Percentiles rank a stretch among this genome's conserved stretches.
Evolutionary conservation across 2,113 vertebrate genomes (phyloP).

Genomic region (Buteo buteo): DNA sequence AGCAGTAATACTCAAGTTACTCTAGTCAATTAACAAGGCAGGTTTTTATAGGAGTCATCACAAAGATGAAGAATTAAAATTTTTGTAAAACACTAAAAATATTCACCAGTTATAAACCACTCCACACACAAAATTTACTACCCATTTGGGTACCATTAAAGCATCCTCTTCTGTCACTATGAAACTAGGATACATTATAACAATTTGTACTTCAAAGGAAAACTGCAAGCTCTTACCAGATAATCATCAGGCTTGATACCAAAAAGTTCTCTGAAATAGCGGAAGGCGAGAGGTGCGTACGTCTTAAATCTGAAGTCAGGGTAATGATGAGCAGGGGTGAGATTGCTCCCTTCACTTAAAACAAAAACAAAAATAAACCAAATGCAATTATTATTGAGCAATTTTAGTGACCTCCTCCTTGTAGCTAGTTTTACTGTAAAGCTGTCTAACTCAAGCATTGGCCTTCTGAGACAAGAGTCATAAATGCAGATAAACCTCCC

Average conservation of each 20-base stretch:
- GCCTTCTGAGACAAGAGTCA: neutral
- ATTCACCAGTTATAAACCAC: neutral
- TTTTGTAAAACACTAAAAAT: neutral
- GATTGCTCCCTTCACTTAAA: conserved; percentile 93
- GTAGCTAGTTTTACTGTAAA: neutral
- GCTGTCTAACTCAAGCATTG: neutral
- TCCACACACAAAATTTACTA: neutral
- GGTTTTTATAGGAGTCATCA: neutral
- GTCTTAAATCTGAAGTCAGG: conserved; percentile 99
- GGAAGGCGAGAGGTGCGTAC: conserved; percentile 94
- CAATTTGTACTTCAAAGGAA: conserved; percentile 10
- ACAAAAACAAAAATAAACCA: neutral
- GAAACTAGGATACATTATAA: neutral
- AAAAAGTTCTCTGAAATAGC: conserved; percentile 98
- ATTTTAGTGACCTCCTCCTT: neutral
- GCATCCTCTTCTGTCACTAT: neutral
- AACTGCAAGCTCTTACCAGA: conserved; percentile 84
- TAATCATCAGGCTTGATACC: conserved; percentile 98
- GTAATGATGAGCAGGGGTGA: conserved; percentile 96
- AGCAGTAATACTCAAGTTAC: conserved; percentile 1
- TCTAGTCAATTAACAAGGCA: conserved; percentile 33
- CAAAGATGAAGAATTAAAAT: neutral
- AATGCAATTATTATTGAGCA: neutral
- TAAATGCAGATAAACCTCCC: neutral
- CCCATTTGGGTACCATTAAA: neutral